Percentiles rank a stretch among this genome's conserved stretches.
These are phyloP conservation scores for Trichopoda pennipes DNA, from an alignment of 2,888 invertebrate species.

Conservation along the genomic window DNA sequence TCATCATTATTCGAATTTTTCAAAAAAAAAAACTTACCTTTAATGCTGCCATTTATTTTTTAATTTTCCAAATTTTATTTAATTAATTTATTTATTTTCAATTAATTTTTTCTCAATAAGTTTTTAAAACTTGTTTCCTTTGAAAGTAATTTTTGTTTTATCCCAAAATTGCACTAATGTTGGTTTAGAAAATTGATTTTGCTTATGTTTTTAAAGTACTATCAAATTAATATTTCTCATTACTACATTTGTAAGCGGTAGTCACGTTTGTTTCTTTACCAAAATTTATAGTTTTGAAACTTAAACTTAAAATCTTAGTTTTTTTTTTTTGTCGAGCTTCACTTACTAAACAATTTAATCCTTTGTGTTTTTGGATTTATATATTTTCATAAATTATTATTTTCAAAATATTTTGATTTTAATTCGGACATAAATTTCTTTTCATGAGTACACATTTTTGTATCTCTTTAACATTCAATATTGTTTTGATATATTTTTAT, in stretches of 20 bases:
- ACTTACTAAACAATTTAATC: not conserved
- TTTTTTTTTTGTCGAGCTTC: not conserved
- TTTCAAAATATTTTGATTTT: not conserved
- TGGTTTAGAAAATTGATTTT: not conserved
- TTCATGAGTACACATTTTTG: not conserved
- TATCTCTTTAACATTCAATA: not conserved
- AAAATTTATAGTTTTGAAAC: not conserved
- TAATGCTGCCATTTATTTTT: not conserved
- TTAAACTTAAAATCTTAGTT: not conserved
- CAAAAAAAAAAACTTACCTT: too few species aligned
- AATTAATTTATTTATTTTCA: too few species aligned
- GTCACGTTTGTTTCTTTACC: too few species aligned
- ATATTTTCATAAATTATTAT: not conserved
- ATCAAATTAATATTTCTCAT: too few species aligned
- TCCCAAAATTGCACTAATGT: slow-evolving; percentile 47
- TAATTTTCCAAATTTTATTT: not conserved
- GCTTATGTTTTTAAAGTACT: not conserved
- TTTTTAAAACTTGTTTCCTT: slow-evolving; percentile 26
- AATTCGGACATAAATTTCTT: not conserved
- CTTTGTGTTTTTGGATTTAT: not conserved
- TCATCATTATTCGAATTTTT: too few species aligned
- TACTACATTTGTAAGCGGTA: too few species aligned
- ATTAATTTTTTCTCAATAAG: not conserved
- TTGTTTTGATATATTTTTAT: slow-evolving; percentile 22
- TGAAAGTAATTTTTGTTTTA: not conserved